These are phyloP conservation scores for Mus musculus DNA, from an alignment of 2,113 vertebrate species.

Conservation along the genomic window DNA sequence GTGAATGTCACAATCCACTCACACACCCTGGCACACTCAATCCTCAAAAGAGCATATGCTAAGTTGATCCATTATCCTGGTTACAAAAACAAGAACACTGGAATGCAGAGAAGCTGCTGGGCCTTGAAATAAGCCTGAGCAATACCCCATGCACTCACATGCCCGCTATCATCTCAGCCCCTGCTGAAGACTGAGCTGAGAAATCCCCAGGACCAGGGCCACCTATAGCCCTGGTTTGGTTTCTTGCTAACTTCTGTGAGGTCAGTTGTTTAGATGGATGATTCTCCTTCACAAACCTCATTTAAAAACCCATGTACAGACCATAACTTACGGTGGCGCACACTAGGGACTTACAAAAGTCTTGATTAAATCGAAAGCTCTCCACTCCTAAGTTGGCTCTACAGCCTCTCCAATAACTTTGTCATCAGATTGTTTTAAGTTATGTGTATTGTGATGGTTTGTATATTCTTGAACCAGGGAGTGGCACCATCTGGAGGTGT, in stretches of 20 bases:
- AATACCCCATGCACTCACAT: background rate
- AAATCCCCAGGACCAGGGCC: background rate
- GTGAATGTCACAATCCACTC: background rate
- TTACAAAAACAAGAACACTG: background rate
- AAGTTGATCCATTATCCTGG: background rate
- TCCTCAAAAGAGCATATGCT: background rate
- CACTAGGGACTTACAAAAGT: background rate
- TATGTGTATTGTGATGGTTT: background rate
- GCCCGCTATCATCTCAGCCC: background rate
- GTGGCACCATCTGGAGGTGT: too few relatives aligned
- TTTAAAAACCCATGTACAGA: background rate
- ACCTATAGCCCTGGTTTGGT: background rate
- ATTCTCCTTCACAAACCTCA: background rate
- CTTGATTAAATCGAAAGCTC: background rate
- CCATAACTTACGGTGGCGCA: background rate
- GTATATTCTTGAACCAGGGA: too few relatives aligned
- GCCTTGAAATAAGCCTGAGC: background rate
- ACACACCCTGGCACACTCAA: background rate
- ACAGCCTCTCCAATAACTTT: background rate
- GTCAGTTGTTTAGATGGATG: background rate
- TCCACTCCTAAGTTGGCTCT: background rate
- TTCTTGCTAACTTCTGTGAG: background rate
- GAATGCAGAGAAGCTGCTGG: background rate
- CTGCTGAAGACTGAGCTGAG: background rate
- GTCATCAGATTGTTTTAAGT: background rate